Percentiles rank a stretch among this genome's conserved stretches.
phyloP scores from a whole-genome alignment of 1,140 invertebrate genomes.

The Lordiphosa mommai region DNA sequence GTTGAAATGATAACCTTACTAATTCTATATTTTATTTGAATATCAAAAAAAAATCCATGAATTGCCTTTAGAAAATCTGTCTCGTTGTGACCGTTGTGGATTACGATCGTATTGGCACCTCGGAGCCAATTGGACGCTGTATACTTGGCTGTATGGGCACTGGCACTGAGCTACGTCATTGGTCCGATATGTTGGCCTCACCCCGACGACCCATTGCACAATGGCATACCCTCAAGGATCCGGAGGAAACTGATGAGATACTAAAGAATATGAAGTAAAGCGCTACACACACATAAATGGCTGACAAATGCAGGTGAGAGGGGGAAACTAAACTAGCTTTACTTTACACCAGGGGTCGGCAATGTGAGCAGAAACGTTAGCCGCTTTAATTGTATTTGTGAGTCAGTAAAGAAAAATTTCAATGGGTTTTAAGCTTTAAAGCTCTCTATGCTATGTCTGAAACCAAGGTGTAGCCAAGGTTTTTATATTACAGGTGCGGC shows the following conservation, averaged over 20 bases:
- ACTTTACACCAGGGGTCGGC: too few relatives aligned
- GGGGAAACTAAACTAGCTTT: not conserved
- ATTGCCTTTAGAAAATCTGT: constrained; percentile 94
- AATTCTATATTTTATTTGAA: constrained; percentile 33
- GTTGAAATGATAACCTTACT: not conserved
- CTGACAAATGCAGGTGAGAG: constrained; percentile 49
- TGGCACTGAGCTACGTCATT: constrained; percentile 98
- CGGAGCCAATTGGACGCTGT: constrained; percentile 98
- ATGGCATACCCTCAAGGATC: constrained; percentile 99
- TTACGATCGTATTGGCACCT: constrained; percentile 99
- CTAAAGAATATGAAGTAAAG: constrained; percentile 79
- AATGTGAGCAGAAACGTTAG: too few relatives aligned
- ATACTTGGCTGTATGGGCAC: constrained; percentile 98
- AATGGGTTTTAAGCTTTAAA: too few relatives aligned
- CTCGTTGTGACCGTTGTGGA: constrained; percentile 99
- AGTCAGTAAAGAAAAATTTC: too few relatives aligned
- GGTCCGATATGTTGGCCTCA: constrained; percentile 99
- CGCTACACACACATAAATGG: constrained; percentile 29
- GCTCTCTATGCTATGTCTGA: too few relatives aligned
- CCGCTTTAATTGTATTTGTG: too few relatives aligned
- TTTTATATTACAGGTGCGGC: too few relatives aligned
- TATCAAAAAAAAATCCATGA: not conserved
- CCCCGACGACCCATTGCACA: constrained; percentile 99
- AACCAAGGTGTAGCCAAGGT: too few relatives aligned
- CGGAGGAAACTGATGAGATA: constrained; percentile 90